phyloP scores from a whole-genome alignment of 1,140 invertebrate genomes.

The Reticulitermes speratus region DNA sequence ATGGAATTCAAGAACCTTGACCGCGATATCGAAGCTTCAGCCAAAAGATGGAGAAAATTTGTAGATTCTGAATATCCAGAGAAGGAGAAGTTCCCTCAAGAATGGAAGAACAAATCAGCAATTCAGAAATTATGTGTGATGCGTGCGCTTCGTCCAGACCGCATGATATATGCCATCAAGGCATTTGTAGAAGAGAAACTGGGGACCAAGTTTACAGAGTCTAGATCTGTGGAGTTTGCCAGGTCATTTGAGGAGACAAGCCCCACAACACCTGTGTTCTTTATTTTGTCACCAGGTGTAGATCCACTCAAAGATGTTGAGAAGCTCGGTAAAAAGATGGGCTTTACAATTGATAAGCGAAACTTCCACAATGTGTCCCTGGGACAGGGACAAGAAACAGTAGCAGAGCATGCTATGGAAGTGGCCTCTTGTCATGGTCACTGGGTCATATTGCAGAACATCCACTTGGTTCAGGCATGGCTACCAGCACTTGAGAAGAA shows the following conservation, averaged over 20 bases:
- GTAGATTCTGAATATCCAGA: conserved; percentile 89
- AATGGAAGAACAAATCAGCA: conserved; percentile 92
- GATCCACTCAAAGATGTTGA: conserved; percentile 90
- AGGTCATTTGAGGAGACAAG: conserved; percentile 86
- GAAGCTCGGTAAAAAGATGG: conserved; percentile 70
- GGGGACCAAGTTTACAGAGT: conserved; percentile 79
- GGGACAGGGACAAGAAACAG: conserved; percentile 87
- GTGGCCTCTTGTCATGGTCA: conserved; percentile 75
- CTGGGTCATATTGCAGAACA: conserved; percentile 92
- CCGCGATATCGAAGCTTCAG: conserved; percentile 88
- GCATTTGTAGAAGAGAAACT: conserved; percentile 84
- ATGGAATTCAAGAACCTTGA: conserved; percentile 85
- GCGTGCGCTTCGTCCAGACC: conserved; percentile 63
- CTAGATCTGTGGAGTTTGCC: conserved; percentile 72
- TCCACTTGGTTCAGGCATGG: conserved; percentile 90
- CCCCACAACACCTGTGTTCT: conserved; percentile 85
- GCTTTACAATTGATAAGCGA: conserved; percentile 75
- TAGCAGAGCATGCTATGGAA: conserved; percentile 85
- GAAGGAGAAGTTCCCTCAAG: conserved; percentile 90
- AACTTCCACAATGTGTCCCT: conserved; percentile 93
- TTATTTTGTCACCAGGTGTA: conserved; percentile 92
- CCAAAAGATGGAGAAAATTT: conserved; percentile 90
- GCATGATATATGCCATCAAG: conserved; percentile 69
- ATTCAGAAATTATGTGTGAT: conserved; percentile 91
- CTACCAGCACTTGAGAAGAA: conserved; percentile 85